These are phyloP conservation scores for Smittia sp. DNA, from an alignment of 2,888 invertebrate species.

Conservation along the genomic window DNA sequence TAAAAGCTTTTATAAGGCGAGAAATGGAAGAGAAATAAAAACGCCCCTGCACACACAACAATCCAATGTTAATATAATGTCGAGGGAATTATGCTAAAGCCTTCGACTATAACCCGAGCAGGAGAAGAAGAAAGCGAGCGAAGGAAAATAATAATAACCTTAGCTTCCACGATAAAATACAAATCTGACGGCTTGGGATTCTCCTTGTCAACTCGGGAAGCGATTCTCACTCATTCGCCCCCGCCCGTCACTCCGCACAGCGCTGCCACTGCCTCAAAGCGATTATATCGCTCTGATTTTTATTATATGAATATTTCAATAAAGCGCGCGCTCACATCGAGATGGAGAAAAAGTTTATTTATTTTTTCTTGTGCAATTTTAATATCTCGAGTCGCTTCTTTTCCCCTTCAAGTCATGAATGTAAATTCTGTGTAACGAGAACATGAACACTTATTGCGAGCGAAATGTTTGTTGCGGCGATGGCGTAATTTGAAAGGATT, in stretches of 20 bases:
- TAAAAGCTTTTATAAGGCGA: conserved; percentile 5
- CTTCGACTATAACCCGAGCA: not conserved
- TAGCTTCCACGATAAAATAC: conserved; percentile 15
- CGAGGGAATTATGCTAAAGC: not conserved
- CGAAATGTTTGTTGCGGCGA: too few relatives aligned
- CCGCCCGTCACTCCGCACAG: not conserved
- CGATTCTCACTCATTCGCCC: not conserved
- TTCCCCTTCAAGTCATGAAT: not conserved
- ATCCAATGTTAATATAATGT: conserved; percentile 29
- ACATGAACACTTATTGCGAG: too few relatives aligned
- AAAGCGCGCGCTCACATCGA: conserved; percentile 6
- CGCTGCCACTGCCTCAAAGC: not conserved
- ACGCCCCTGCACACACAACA: not conserved
- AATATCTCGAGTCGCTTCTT: not conserved
- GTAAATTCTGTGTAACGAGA: not conserved
- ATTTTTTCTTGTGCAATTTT: not conserved
- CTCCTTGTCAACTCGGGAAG: conserved; percentile 13
- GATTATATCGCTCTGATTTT: conserved; percentile 14
- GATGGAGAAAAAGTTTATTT: conserved; percentile 25
- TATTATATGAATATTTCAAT: conserved; percentile 26
- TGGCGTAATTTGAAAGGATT: too few relatives aligned
- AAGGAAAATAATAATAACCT: conserved; percentile 18
- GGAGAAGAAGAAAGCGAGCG: conserved; percentile 10
- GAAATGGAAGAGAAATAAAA: not conserved
- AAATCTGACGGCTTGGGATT: conserved; percentile 25